These are phyloP conservation scores for Lithobates pipiens DNA, from an alignment of 2,797 vertebrate species.

Conservation along the genomic window DNA sequence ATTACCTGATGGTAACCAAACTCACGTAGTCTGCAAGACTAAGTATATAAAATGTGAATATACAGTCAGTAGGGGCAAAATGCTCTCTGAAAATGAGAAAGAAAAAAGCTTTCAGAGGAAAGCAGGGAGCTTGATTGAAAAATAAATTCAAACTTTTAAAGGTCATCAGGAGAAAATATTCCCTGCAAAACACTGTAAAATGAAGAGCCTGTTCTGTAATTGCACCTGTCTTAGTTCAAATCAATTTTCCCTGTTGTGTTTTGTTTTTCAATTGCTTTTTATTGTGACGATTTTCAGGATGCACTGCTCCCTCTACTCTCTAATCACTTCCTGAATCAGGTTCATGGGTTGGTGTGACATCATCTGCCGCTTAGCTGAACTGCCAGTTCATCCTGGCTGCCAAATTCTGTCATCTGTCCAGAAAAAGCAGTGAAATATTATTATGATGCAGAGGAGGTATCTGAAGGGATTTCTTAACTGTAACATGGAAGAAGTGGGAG, in stretches of 20 bases:
- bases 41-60: constrained; percentile 27
- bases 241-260: constrained; percentile 48
- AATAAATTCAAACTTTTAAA: constrained; percentile 49
- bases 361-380: constrained; percentile 14
- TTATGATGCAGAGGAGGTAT: constrained; percentile 55
- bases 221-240: constrained; percentile 49
- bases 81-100: constrained; percentile 9
- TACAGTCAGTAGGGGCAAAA: constrained; percentile 19
- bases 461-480: constrained; percentile 58
- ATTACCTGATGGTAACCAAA: constrained; percentile 40
- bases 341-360: constrained; percentile 41
- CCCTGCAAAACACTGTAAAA: constrained; percentile 25
- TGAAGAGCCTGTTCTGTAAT: constrained; percentile 35
- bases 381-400: constrained; percentile 50
- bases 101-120: constrained; percentile 12
- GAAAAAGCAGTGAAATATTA: constrained; percentile 51
- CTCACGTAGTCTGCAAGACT: constrained; percentile 10
- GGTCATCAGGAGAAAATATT: constrained; percentile 50
- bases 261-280: constrained; percentile 37
- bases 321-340: constrained; percentile 45
- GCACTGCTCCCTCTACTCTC: not conserved
- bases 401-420: constrained; percentile 46
- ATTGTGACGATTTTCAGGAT: constrained; percentile 37
- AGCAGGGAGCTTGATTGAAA: constrained; percentile 40
- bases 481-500: constrained; percentile 45